Base-by-base conservation (phyloP, 2,797 vertebrate species). In the Eurystomus glaucurus region DNA sequence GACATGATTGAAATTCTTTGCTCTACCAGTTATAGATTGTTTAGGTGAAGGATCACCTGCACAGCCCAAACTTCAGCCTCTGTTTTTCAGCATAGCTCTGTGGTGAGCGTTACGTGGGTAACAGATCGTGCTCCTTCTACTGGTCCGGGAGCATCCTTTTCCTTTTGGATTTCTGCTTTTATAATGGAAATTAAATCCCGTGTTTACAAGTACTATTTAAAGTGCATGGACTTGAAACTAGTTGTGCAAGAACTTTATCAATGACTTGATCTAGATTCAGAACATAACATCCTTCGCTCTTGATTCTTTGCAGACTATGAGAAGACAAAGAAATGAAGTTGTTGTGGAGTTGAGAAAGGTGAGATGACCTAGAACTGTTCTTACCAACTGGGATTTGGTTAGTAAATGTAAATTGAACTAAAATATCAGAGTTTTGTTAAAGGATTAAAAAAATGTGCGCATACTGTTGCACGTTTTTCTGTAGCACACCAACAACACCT, bases 301-400 rank as follows among this genome's bases (percentile, higher is more conserved):
- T 88, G 48, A 45, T 96, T 94, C 64, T 90, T 98, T 98, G 55
- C 98, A 99, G 99, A 99, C 99, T 96, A 99, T 99, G 99, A 99
- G 99, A 99, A 99, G 99, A 98, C 99, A 99, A 97, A 98, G 99
- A 98, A 99, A 99, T 91, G 99, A 99, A 98, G 99, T 99, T 51
- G 99, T 99, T 75, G 99, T 99, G 93, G 99, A 99, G 96, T 98
- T 99, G 97, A 98, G 99, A 98, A 99, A 99, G 99, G 99, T 99
- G 98, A 98, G 95, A 51, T 54, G 46, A 65, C 18, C 31, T 83
- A 71, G 23, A 25, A 33, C 83, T 84, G 29, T 80, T 71, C 7
- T 52, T 45, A 50, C 3, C 9, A 33, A 51, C 7, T 46, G n/a
- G 25, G 6, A 41, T 69, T 70, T 79, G 29, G 9, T 28, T 58